These are phyloP conservation scores for Ramazzottius varieornatus DNA, from an alignment of 2,888 invertebrate genomes.

Conservation along the genomic window DNA sequence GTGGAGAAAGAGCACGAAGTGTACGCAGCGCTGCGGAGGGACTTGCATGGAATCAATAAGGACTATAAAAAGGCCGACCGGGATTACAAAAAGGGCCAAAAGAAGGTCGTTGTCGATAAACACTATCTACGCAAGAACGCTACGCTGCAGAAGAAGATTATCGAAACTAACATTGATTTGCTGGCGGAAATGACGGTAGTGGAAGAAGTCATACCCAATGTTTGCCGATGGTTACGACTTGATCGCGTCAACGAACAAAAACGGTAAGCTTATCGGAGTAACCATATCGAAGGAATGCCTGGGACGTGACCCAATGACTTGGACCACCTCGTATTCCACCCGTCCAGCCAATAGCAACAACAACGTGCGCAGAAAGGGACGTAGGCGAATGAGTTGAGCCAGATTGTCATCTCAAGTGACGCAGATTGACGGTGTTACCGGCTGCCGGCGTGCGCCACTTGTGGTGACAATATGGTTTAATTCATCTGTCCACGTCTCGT, in stretches of 20 bases:
- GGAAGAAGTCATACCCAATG: neutral
- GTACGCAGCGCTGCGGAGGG: neutral
- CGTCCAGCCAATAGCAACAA: too few relatives aligned
- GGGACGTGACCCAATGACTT: too few relatives aligned
- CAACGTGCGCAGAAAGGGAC: too few relatives aligned
- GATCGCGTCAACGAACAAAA: neutral
- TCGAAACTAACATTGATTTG: neutral
- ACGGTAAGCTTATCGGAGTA: too few relatives aligned
- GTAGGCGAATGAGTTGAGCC: too few relatives aligned
- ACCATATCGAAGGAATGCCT: too few relatives aligned
- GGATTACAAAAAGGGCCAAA: neutral
- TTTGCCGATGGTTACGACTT: neutral
- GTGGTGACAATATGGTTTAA: too few relatives aligned
- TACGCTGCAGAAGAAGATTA: neutral
- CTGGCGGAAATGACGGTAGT: neutral
- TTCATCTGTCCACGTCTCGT: too few relatives aligned
- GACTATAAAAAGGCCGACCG: neutral
- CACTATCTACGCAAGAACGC: neutral
- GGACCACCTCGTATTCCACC: too few relatives aligned
- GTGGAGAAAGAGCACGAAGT: neutral
- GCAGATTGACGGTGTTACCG: too few relatives aligned
- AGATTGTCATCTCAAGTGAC: too few relatives aligned
- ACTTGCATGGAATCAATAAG: neutral
- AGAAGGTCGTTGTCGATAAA: neutral
- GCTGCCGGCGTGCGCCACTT: too few relatives aligned